Percentiles rank a stretch among this genome's conserved stretches.
Evolutionary conservation across 2,797 vertebrate species (phyloP).

Genomic region (Alcedo atthis): DNA sequence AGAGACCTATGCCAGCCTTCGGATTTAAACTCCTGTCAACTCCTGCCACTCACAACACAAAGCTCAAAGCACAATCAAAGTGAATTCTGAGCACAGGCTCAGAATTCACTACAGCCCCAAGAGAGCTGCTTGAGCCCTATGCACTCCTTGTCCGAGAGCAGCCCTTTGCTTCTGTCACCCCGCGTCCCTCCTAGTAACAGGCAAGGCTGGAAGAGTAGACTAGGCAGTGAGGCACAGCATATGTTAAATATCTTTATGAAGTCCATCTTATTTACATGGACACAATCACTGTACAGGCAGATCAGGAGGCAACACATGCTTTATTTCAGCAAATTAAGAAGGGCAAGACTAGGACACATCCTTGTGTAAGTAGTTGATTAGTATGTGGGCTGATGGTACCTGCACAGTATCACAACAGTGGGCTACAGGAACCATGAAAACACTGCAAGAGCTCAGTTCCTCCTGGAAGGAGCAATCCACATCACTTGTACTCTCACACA

Average conservation of each 20-base stretch:
- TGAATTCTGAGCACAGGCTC: background rate
- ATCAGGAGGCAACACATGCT: conserved; percentile 61
- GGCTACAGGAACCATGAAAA: conserved; percentile 1
- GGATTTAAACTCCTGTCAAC: background rate
- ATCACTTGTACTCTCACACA: conserved; percentile 12
- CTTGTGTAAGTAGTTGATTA: conserved; percentile 14
- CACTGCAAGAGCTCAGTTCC: background rate
- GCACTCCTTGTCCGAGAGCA: background rate
- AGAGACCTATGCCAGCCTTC: background rate
- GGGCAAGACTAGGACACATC: conserved; percentile 15
- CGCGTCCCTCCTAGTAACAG: too few relatives aligned
- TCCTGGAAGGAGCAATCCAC: background rate
- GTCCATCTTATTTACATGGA: conserved; percentile 77
- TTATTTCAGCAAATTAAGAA: conserved; percentile 67
- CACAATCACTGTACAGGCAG: conserved; percentile 74
- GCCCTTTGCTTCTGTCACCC: background rate
- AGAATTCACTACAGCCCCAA: background rate
- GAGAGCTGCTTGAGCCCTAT: fast-evolving
- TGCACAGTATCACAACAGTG: background rate
- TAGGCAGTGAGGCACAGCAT: conserved; percentile 35
- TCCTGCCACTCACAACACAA: too few relatives aligned
- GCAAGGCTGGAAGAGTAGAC: background rate
- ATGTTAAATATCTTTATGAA: conserved; percentile 75
- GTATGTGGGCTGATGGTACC: background rate
- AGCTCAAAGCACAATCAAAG: too few relatives aligned